These are phyloP conservation scores for Pteropus rufus DNA, from an alignment of 2,797 vertebrate genomes.

Conservation along the genomic window DNA sequence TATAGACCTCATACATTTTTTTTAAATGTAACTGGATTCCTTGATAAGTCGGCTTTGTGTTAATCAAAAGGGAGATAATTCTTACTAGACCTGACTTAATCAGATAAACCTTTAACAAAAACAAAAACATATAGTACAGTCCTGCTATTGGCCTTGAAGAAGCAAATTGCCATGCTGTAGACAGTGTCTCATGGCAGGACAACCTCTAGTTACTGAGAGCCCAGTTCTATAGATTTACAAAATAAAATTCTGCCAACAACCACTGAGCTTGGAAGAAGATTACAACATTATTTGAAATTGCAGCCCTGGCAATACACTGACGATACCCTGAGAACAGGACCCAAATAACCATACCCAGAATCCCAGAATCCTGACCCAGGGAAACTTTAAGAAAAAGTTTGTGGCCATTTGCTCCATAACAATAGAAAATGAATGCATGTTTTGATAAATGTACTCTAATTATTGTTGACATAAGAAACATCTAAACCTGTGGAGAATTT, in stretches of 20 bases:
- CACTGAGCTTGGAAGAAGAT: neutral
- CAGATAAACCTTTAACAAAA: neutral
- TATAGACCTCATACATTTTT: neutral
- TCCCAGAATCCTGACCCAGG: neutral
- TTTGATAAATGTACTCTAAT: neutral
- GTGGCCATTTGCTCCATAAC: neutral
- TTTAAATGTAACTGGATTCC: neutral
- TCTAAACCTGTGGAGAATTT: neutral
- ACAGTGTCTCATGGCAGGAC: neutral
- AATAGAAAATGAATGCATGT: neutral
- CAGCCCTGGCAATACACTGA: neutral
- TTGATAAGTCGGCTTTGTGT: neutral
- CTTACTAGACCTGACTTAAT: neutral
- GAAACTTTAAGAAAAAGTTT: neutral
- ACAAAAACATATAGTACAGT: neutral
- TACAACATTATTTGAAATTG: neutral
- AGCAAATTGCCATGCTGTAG: neutral
- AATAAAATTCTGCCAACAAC: neutral
- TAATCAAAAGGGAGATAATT: neutral
- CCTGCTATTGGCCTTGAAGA: neutral
- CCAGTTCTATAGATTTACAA: neutral
- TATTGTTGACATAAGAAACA: neutral
- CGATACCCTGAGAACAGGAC: neutral
- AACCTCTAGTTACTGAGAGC: neutral
- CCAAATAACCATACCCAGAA: neutral